Conservation (phyloP, 1,140 invertebrate genomes). For the Zaprionus nigranus region DNA sequence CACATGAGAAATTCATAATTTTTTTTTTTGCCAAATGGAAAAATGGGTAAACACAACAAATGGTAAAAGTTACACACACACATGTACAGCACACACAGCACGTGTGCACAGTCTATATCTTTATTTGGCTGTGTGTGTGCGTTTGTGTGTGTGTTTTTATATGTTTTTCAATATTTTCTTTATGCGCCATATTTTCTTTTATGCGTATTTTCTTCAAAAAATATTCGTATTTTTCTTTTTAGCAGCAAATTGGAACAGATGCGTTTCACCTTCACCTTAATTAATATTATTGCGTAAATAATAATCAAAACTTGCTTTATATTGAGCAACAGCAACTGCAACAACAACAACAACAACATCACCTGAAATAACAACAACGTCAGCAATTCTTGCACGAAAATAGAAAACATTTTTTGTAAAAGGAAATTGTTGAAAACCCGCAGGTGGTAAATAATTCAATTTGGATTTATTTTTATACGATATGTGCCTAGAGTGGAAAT, state of each 20-base stretch:
- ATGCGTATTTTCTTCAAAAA: slow-evolving; percentile 30
- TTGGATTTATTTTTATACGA: slow-evolving; percentile 9
- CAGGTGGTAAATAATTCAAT: slow-evolving; percentile 45
- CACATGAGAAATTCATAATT: slow-evolving; percentile 70
- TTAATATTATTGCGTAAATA: slow-evolving; percentile 74
- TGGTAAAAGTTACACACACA: slow-evolving; percentile 34
- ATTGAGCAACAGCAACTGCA: slow-evolving; percentile 8
- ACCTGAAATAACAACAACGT: slow-evolving; percentile 1
- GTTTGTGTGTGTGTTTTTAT: slow-evolving; percentile 53
- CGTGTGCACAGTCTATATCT: slow-evolving; percentile 40
- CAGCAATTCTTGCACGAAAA: slow-evolving; percentile 34
- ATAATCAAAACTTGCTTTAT: slow-evolving; percentile 61
- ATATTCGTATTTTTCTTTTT: slow-evolving; percentile 38
- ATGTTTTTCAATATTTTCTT: slow-evolving; percentile 76
- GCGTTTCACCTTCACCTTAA: slow-evolving; percentile 79
- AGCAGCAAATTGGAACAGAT: slow-evolving; percentile 63
- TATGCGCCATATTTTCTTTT: slow-evolving; percentile 57
- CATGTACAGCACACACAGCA: slow-evolving; percentile 28
- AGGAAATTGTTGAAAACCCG: slow-evolving; percentile 14
- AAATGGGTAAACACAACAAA: slow-evolving; percentile 71
- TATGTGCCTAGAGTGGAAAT: slow-evolving; percentile 9
- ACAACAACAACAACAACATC: background rate
- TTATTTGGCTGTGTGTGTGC: slow-evolving; percentile 25
- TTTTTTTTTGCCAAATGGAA: slow-evolving; percentile 61
- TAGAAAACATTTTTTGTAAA: slow-evolving; percentile 20